Conservation (phyloP, 2,797 vertebrate species). For the Cirrhinus mrigala region DNA sequence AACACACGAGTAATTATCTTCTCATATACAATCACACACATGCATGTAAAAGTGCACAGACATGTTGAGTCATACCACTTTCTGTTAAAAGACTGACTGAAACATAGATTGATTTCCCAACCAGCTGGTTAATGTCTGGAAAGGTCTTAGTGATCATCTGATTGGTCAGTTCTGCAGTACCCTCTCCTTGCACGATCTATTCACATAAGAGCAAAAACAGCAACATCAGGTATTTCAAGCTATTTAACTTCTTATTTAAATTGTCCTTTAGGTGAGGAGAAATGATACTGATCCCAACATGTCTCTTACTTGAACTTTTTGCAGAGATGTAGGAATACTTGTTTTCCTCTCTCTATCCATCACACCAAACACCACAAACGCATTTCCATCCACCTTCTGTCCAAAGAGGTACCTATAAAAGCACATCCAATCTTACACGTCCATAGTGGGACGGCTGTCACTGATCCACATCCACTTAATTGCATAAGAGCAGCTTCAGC, state of each 20-base stretch:
- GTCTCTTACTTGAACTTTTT: neutral
- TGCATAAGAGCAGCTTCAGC: neutral
- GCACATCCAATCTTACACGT: too few relatives aligned
- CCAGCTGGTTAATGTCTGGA: neutral
- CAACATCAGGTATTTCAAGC: too few relatives aligned
- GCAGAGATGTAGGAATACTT: neutral
- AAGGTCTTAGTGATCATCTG: constrained; percentile 66
- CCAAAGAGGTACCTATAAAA: too few relatives aligned
- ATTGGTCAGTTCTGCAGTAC: constrained; percentile 65
- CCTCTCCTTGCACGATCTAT: constrained; percentile 73
- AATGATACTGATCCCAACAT: neutral
- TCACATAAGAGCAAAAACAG: too few relatives aligned
- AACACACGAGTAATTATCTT: neutral
- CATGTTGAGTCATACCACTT: constrained; percentile 73
- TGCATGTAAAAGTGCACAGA: neutral
- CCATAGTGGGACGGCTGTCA: rapidly evolving
- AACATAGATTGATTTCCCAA: constrained; percentile 22
- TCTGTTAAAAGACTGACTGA: constrained; percentile 76
- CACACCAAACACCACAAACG: constrained; percentile 4
- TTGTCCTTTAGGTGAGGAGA: neutral
- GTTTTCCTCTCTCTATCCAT: neutral
- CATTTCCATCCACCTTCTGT: neutral
- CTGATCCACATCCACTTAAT: neutral
- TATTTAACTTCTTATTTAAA: neutral
- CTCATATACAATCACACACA: too few relatives aligned